These are phyloP conservation scores for Plecturocebus donacophilus DNA, from an alignment of 2,113 vertebrate genomes.

Conservation along the genomic window DNA sequence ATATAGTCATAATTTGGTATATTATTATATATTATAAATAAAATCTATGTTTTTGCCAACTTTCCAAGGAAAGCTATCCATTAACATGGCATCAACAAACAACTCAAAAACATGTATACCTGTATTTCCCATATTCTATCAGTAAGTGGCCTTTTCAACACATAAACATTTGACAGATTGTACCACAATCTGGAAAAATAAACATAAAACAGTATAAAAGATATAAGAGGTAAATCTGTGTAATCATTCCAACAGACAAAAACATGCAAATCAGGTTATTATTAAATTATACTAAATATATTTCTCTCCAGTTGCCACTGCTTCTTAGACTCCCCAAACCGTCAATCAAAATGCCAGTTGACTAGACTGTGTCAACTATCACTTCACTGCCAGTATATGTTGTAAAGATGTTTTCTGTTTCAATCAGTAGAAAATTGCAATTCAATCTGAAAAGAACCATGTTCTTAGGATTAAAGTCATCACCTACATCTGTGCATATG, in stretches of 20 bases:
- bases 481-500: neutral
- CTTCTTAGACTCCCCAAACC: neutral
- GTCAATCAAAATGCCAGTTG: neutral
- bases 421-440: neutral
- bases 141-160: constrained; percentile 31
- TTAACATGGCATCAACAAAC: neutral
- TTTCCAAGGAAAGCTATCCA: constrained; percentile 6
- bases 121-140: neutral
- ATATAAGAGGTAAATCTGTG: neutral
- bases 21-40: neutral
- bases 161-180: constrained; percentile 32
- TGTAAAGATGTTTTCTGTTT: constrained; percentile 10
- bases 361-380: neutral
- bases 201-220: neutral
- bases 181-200: neutral
- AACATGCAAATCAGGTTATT: neutral
- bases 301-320: neutral
- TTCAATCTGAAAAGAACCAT: neutral
- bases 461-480: neutral
- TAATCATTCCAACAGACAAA: neutral
- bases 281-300: neutral
- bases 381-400: neutral
- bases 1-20: neutral
- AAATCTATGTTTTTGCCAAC: neutral
- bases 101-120: constrained; percentile 25